Evolutionary conservation across 2,888 invertebrate genomes (phyloP).

Genomic region (Pristionchus maxplancki): DNA sequence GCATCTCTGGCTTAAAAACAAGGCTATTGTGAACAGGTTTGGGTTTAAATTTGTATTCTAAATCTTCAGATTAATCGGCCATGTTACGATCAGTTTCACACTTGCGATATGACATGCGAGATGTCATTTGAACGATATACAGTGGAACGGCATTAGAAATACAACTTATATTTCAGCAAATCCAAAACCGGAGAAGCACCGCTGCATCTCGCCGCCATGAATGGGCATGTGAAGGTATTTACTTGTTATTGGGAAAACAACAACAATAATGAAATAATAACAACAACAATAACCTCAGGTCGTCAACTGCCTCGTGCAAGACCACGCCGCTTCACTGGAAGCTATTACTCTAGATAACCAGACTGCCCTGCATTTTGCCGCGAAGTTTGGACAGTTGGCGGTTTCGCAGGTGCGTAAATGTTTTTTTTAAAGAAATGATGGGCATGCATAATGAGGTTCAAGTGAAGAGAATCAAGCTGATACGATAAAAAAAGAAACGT

Average conservation of each 20-base stretch:
- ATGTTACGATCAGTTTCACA: not conserved
- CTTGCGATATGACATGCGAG: not conserved
- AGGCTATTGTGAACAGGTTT: too few species aligned
- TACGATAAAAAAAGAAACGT: too few species aligned
- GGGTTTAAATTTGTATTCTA: not conserved
- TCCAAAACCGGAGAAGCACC: slow-evolving; percentile 97
- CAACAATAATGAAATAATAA: not conserved
- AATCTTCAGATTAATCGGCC: too few species aligned
- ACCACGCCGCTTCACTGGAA: slow-evolving; percentile 91
- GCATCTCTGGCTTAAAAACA: too few species aligned
- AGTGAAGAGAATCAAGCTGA: too few species aligned
- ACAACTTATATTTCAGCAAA: slow-evolving; percentile 82
- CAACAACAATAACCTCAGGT: slow-evolving; percentile 17
- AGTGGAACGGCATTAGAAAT: not conserved
- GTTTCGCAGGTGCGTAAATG: slow-evolving; percentile 83
- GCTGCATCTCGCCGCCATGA: slow-evolving; percentile 91
- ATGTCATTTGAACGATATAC: not conserved
- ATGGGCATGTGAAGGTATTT: slow-evolving; percentile 89
- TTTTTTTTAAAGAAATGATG: not conserved
- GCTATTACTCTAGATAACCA: slow-evolving; percentile 93
- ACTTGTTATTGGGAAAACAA: slow-evolving; percentile 81
- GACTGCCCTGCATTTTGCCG: slow-evolving; percentile 96
- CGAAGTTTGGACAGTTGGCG: slow-evolving; percentile 95
- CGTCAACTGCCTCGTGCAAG: slow-evolving; percentile 87
- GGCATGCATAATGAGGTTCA: too few species aligned